A percentile compares a stretch with the other conserved stretches of the same genome.
Evolutionary conservation across 2,113 vertebrate species (phyloP).

Genomic region (Lasiurus cinereus): DNA sequence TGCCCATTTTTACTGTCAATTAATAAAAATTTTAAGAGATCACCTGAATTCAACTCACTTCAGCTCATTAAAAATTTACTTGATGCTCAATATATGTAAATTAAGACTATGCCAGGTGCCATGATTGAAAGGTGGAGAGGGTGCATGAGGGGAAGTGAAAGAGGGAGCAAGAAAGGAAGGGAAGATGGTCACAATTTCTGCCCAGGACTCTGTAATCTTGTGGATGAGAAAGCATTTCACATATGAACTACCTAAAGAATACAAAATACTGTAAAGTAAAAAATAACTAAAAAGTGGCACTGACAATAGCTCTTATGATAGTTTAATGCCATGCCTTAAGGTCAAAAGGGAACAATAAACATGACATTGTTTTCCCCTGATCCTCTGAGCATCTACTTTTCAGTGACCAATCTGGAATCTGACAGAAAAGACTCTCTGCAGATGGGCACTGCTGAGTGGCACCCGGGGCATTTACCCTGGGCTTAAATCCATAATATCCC

Average conservation of each 20-base stretch:
- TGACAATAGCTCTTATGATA: neutral
- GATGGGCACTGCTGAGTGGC: neutral
- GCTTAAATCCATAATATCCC: neutral
- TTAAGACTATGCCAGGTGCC: neutral
- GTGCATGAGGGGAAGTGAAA: too few relatives aligned
- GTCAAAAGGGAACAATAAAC: neutral
- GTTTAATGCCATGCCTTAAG: neutral
- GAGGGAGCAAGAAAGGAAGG: neutral
- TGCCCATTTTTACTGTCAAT: neutral
- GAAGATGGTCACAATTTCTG: neutral
- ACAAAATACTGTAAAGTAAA: neutral
- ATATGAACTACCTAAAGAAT: neutral
- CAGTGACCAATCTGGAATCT: neutral
- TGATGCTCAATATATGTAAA: neutral
- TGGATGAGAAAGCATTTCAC: neutral
- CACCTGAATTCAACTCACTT: slow-evolving; percentile 3
- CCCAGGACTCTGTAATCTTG: neutral
- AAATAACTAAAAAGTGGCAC: neutral
- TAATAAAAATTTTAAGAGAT: neutral
- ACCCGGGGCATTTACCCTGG: accelerated
- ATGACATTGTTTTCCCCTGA: neutral
- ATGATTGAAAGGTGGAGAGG: neutral
- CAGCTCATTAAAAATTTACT: slow-evolving; percentile 1
- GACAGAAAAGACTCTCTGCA: neutral
- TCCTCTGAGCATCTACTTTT: neutral